Evolutionary conservation across 2,113 vertebrate genomes (phyloP).

Genomic region (Manacus vitellinus): DNA sequence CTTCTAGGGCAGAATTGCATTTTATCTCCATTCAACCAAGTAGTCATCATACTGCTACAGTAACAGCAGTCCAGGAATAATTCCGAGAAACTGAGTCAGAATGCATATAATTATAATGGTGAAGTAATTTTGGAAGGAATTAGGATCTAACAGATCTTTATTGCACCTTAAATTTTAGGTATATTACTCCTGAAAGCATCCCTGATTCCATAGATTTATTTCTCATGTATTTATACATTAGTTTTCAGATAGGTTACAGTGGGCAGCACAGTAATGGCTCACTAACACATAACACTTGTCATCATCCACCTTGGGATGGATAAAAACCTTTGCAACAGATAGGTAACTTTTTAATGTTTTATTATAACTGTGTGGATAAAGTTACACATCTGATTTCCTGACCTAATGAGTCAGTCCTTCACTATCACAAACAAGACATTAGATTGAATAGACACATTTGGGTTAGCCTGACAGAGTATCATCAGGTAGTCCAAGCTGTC

Average conservation of each 20-base stretch:
- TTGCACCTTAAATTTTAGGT: neutral
- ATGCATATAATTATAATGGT: neutral
- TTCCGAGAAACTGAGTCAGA: neutral
- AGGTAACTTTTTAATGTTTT: neutral
- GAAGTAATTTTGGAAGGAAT: neutral
- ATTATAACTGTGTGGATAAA: neutral
- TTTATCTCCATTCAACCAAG: slow-evolving; percentile 2
- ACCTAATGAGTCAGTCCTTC: neutral
- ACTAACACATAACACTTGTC: neutral
- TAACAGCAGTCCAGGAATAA: neutral
- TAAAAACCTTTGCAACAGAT: neutral
- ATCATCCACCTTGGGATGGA: neutral
- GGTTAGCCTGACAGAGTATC: neutral
- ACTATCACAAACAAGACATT: neutral
- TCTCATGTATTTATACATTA: neutral
- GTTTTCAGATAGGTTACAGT: neutral
- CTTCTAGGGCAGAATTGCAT: neutral
- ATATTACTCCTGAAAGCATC: neutral
- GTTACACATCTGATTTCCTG: neutral
- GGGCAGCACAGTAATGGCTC: neutral
- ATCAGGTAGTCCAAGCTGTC: neutral
- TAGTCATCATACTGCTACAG: neutral
- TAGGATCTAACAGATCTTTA: neutral
- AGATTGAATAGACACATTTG: neutral
- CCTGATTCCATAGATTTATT: neutral